A percentile compares a stretch with the other conserved stretches of the same genome.
Evolutionary conservation across 2,888 invertebrate genomes (phyloP).

Genomic region (Tipula unca): DNA sequence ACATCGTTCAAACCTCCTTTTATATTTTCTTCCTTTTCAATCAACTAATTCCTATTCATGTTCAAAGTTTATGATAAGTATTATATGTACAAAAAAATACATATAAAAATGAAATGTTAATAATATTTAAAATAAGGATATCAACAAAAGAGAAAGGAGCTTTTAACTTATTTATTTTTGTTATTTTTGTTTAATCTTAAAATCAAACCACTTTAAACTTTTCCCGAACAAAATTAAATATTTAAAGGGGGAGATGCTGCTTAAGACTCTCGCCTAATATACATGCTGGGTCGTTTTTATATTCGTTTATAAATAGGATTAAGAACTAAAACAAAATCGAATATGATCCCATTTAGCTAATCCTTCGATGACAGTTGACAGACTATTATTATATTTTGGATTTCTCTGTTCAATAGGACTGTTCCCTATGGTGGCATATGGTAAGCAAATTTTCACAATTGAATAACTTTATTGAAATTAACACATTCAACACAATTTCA

Average conservation of each 20-base stretch:
- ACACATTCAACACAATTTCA: too few relatives aligned
- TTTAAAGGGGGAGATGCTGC: not conserved
- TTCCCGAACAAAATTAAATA: not conserved
- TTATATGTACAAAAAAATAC: not conserved
- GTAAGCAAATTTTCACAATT: too few relatives aligned
- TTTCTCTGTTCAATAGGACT: too few relatives aligned
- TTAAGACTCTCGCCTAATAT: not conserved
- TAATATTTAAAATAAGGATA: not conserved
- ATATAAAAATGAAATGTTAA: not conserved
- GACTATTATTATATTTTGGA: not conserved
- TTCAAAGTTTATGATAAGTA: not conserved
- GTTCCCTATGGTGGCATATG: too few relatives aligned
- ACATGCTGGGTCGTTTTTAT: not conserved
- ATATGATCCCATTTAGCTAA: not conserved
- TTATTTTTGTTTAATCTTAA: not conserved
- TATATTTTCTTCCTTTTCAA: not conserved
- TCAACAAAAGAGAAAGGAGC: not conserved
- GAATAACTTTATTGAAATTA: too few relatives aligned
- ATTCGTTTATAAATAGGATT: not conserved
- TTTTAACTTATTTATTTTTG: not conserved
- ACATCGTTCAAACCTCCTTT: not conserved
- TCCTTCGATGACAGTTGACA: not conserved
- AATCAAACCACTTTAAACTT: slow-evolving; percentile 14
- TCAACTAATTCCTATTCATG: not conserved
- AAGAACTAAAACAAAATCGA: not conserved